A percentile compares a stretch with the other conserved stretches of the same genome.
Evolutionary conservation across 2,888 invertebrate genomes (phyloP).

Genomic region (Nemurella pictetii): DNA sequence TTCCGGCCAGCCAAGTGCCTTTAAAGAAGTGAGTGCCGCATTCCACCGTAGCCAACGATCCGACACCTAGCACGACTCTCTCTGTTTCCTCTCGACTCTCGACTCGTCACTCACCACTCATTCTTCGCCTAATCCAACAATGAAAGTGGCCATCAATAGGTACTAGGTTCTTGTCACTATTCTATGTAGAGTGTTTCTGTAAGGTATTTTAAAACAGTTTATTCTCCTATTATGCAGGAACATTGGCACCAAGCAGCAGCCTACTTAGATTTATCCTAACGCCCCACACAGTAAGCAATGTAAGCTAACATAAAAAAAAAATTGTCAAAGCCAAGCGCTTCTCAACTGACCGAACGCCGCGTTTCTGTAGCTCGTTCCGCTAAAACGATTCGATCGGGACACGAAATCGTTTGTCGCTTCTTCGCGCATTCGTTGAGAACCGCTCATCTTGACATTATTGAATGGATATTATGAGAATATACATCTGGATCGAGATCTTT

Average conservation of each 20-base stretch:
- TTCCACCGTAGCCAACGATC: background rate
- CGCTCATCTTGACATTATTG: constrained; percentile 4
- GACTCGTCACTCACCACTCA: background rate
- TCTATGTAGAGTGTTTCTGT: constrained; percentile 1
- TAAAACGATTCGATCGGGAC: background rate
- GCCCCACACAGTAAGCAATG: constrained; percentile 26
- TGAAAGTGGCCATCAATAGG: background rate
- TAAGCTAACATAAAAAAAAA: background rate
- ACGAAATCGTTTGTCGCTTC: background rate
- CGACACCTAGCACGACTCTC: background rate
- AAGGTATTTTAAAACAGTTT: constrained; percentile 8
- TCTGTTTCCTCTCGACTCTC: background rate
- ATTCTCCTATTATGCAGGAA: constrained; percentile 40
- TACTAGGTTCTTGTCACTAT: background rate
- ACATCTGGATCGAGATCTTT: background rate
- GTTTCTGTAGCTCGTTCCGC: background rate
- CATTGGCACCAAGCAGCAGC: constrained; percentile 39
- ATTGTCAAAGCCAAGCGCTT: background rate
- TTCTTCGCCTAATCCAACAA: background rate
- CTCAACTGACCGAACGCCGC: background rate
- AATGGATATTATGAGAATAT: background rate
- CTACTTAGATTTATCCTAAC: constrained; percentile 36
- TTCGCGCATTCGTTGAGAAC: background rate
- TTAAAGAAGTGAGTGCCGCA: constrained; percentile 85
- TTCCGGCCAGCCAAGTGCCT: constrained; percentile 94